phyloP scores from a whole-genome alignment of 2,888 invertebrate species.

The Dasysyrphus albostriatus region DNA sequence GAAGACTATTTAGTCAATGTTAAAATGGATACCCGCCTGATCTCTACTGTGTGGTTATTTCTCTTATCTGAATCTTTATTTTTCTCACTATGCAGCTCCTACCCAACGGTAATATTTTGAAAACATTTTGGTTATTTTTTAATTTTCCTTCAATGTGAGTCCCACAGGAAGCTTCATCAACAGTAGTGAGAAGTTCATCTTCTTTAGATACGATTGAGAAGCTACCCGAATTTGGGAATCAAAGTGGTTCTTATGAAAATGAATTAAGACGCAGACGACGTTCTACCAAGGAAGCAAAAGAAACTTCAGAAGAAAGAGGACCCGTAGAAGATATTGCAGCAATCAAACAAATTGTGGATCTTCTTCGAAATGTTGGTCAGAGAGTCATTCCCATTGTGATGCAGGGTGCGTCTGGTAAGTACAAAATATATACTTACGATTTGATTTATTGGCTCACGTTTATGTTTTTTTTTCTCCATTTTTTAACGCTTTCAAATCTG shows the following conservation, averaged over 20 bases:
- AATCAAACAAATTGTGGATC: conserved; percentile 14
- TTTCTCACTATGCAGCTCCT: neutral
- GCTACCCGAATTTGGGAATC: neutral
- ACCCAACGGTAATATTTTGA: neutral
- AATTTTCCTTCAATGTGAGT: neutral
- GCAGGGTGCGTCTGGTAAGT: conserved; percentile 16
- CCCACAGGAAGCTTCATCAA: neutral
- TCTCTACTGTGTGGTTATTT: neutral
- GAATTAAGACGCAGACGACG: neutral
- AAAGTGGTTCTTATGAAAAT: neutral
- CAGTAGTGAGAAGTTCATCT: neutral
- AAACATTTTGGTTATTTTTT: neutral
- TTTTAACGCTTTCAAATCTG: neutral
- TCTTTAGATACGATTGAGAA: neutral
- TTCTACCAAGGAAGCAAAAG: neutral
- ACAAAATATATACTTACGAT: neutral
- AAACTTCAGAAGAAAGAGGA: conserved; percentile 1
- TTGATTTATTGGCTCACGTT: neutral
- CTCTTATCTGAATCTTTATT: neutral
- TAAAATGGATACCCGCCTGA: neutral
- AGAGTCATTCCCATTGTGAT: conserved; percentile 26
- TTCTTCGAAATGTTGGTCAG: conserved; percentile 12
- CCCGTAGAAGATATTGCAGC: conserved; percentile 6
- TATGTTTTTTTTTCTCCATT: neutral
- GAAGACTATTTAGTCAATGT: too few species aligned